Evolutionary conservation across 2,888 invertebrate genomes (phyloP).

Genomic region (Caenorhabditis sp.): DNA sequence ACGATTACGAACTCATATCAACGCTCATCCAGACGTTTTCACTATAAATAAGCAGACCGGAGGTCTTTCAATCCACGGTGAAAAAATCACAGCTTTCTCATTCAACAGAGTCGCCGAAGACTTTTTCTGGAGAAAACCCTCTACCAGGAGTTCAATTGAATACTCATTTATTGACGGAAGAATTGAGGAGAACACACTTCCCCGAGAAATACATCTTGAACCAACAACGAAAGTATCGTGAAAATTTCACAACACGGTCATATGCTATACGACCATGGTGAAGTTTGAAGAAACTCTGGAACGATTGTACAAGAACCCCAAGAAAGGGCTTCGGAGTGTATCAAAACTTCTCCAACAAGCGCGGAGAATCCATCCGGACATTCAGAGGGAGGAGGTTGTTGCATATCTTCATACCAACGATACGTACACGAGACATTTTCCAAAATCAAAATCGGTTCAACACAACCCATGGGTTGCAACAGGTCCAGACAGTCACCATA

Average conservation of each 20-base stretch:
- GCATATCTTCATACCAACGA: conserved; percentile 11
- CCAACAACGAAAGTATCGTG: conserved; percentile 3
- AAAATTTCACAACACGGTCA: too few species aligned
- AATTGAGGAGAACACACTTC: neutral
- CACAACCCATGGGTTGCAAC: conserved; percentile 24
- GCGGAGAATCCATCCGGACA: neutral
- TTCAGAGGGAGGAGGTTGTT: neutral
- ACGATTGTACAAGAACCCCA: neutral
- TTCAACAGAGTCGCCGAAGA: neutral
- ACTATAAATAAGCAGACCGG: neutral
- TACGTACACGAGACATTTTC: conserved; percentile 18
- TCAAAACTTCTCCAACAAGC: neutral
- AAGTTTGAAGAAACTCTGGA: conserved; percentile 3
- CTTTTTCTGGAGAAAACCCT: neutral
- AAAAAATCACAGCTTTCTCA: neutral
- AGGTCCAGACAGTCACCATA: conserved; percentile 18
- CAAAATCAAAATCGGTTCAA: neutral
- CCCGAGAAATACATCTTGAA: conserved; percentile 22
- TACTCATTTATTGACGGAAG: neutral
- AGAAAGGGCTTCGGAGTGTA: conserved; percentile 6
- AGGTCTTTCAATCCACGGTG: neutral
- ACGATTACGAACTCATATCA: neutral
- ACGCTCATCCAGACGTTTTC: neutral
- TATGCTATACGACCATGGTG: too few species aligned
- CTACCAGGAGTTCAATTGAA: neutral